Conservation (phyloP, 2,113 vertebrate species). For the Plestiodon gilberti region DNA sequence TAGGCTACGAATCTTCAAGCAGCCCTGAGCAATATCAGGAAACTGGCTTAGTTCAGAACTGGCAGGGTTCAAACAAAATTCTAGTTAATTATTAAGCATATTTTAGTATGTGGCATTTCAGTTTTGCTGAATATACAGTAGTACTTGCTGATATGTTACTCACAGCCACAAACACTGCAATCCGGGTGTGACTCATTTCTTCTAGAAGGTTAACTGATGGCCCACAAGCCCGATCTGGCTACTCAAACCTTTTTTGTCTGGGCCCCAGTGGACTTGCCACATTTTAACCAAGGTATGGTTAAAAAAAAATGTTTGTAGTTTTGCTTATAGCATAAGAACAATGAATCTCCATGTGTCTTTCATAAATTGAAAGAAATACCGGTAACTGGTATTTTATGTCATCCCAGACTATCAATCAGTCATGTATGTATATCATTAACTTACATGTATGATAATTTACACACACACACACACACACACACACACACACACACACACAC, state of each 20-base stretch:
- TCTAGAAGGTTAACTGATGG: background rate
- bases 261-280: background rate
- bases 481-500: no score
- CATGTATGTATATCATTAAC: background rate
- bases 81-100: background rate
- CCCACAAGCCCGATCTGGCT: background rate
- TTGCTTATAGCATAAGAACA: background rate
- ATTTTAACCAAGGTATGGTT: background rate
- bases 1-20: no score
- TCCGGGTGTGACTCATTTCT: background rate
- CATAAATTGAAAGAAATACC: no score
- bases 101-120: background rate
- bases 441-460: no score
- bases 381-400: background rate
- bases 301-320: background rate
- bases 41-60: background rate
- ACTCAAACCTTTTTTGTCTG: background rate
- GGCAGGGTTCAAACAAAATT: slow-evolving; percentile 2
- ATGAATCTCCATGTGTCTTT: background rate
- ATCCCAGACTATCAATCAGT: background rate
- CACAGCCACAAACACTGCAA: background rate
- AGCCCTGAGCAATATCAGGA: no score
- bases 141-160: background rate
- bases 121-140: background rate
- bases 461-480: no score